phyloP scores from a whole-genome alignment of 2,113 vertebrate genomes.

The Microtus montanus region DNA sequence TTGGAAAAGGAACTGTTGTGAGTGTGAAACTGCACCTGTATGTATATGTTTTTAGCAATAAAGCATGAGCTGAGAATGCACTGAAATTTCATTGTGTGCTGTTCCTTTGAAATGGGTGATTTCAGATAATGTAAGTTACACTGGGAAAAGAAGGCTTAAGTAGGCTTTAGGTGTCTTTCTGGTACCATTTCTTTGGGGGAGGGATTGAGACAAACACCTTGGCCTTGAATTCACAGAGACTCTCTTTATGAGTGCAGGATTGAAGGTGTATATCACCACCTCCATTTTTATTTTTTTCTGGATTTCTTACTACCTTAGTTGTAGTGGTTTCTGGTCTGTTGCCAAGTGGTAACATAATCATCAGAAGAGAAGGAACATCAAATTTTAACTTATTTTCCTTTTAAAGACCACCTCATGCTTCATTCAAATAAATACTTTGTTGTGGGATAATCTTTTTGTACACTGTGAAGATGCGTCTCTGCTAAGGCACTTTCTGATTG shows the following conservation, averaged over 20 bases:
- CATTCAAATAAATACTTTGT: not conserved
- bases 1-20: slow-evolving; percentile 85
- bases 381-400: not conserved
- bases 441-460: not conserved
- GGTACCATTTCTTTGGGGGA: not conserved
- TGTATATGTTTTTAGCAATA: slow-evolving; percentile 87
- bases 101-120: slow-evolving; percentile 62
- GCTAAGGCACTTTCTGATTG: not conserved
- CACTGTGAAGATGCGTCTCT: not conserved
- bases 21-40: slow-evolving; percentile 88
- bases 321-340: not conserved
- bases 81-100: slow-evolving; percentile 77
- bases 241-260: not conserved
- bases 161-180: not conserved
- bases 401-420: not conserved
- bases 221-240: not conserved
- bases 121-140: not conserved
- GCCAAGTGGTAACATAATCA: not conserved
- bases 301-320: not conserved
- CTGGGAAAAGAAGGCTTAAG: not conserved
- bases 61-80: slow-evolving; percentile 90
- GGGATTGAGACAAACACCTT: not conserved
- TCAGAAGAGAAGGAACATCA: not conserved
- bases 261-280: not conserved
- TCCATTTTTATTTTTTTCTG: not conserved